Conservation (phyloP, 2,888 invertebrate genomes). For the Ophion slaviceki region DNA sequence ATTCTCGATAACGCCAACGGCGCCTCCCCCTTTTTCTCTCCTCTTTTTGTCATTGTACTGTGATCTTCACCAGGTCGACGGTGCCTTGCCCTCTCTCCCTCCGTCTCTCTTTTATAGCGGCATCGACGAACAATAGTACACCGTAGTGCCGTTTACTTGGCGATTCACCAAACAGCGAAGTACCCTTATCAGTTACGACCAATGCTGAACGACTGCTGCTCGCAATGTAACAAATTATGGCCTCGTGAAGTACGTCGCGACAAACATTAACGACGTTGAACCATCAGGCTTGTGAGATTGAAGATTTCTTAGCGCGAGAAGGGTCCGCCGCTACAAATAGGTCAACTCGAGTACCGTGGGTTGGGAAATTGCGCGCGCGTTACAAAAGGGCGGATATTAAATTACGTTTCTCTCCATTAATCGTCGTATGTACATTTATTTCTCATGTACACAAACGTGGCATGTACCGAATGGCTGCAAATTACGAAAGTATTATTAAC, state of each 20-base stretch:
- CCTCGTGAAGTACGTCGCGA: conserved; percentile 1
- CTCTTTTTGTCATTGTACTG: background rate
- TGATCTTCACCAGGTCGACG: conserved; percentile 58
- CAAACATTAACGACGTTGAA: conserved; percentile 17
- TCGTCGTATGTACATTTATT: background rate
- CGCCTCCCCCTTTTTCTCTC: background rate
- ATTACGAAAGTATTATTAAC: background rate
- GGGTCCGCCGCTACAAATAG: conserved; percentile 1
- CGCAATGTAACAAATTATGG: conserved; percentile 10
- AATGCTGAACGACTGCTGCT: conserved; percentile 5
- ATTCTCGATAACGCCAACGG: conserved; percentile 62
- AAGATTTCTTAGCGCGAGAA: conserved; percentile 30
- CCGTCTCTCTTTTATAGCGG: background rate
- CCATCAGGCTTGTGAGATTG: conserved; percentile 3
- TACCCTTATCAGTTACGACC: conserved; percentile 44
- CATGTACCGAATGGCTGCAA: background rate
- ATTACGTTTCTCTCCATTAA: background rate
- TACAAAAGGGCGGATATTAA: background rate
- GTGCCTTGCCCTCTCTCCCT: background rate
- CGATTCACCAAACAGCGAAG: conserved; percentile 4
- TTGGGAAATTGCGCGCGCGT: background rate
- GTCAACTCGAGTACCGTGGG: background rate
- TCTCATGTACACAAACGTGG: background rate
- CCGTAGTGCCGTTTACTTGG: conserved; percentile 19
- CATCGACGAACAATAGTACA: conserved; percentile 34